Evolutionary conservation across 35 echinoderm and acorn worm genomes (phyloP).

Genomic region (Heliocidaris erythrogramma): DNA sequence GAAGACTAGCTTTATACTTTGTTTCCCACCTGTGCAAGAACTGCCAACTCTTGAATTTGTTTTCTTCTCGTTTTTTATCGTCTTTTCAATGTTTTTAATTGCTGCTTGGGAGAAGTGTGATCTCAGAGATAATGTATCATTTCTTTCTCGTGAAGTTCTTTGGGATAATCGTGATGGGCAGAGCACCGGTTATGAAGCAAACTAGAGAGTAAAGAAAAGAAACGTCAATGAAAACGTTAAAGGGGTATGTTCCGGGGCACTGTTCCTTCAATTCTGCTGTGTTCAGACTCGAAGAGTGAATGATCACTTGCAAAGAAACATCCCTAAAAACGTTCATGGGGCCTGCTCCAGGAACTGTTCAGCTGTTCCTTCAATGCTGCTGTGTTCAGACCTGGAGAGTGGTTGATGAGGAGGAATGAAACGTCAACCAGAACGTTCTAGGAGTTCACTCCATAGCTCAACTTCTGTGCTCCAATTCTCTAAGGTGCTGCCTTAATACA

Average conservation of each 20-base stretch:
- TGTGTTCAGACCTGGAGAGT: neutral
- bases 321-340: too few species aligned
- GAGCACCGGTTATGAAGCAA: neutral
- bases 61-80: conserved; percentile 30
- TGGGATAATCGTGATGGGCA: neutral
- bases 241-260: neutral
- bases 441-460: neutral
- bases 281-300: too few species aligned
- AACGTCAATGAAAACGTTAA: neutral
- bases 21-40: conserved; percentile 39
- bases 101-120: neutral
- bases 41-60: neutral
- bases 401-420: neutral
- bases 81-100: conserved; percentile 5
- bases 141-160: neutral
- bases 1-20: conserved; percentile 19
- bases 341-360: neutral
- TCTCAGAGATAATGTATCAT: neutral
- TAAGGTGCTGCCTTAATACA: neutral
- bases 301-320: too few species aligned
- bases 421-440: neutral
- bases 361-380: neutral
- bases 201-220: neutral
- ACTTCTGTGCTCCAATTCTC: neutral
- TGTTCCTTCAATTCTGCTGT: too few species aligned